Evolutionary conservation across 2,797 vertebrate species (phyloP).

Genomic region (Acanthurus tractus): DNA sequence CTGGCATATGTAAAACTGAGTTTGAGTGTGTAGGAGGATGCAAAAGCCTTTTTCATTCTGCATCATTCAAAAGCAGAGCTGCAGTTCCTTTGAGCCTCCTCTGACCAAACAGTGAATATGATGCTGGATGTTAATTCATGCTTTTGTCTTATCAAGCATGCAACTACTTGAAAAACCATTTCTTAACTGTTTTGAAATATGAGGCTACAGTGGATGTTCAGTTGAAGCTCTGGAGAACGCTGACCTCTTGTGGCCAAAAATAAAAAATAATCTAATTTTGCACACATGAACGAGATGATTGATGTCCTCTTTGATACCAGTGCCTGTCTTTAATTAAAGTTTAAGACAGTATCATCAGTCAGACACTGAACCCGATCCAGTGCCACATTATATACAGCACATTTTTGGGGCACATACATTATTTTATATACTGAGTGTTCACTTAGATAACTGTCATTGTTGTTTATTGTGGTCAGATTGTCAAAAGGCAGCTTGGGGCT

Average conservation of each 20-base stretch:
- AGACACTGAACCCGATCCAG: background rate
- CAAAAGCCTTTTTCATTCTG: background rate
- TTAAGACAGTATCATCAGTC: background rate
- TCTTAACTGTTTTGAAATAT: background rate
- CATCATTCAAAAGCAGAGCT: background rate
- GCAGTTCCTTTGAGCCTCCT: background rate
- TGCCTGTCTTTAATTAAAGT: background rate
- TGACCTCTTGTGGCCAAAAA: slow-evolving; percentile 78
- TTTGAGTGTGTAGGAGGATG: slow-evolving; percentile 3
- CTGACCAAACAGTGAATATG: background rate
- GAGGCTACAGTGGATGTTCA: background rate
- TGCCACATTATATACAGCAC: too few relatives aligned
- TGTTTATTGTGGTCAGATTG: slow-evolving; percentile 65
- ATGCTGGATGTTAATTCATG: background rate
- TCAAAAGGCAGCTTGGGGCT: slow-evolving; percentile 80
- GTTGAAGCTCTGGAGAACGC: slow-evolving; percentile 57
- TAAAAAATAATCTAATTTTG: slow-evolving; percentile 12
- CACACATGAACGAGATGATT: background rate
- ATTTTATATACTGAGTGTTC: background rate
- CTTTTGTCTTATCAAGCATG: background rate
- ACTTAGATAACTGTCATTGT: slow-evolving; percentile 2
- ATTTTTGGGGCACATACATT: background rate
- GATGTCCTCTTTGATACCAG: background rate
- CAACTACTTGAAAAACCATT: background rate
- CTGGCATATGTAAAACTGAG: background rate